phyloP scores from a whole-genome alignment of 2,888 invertebrate genomes.

The Aphidius colemani region DNA sequence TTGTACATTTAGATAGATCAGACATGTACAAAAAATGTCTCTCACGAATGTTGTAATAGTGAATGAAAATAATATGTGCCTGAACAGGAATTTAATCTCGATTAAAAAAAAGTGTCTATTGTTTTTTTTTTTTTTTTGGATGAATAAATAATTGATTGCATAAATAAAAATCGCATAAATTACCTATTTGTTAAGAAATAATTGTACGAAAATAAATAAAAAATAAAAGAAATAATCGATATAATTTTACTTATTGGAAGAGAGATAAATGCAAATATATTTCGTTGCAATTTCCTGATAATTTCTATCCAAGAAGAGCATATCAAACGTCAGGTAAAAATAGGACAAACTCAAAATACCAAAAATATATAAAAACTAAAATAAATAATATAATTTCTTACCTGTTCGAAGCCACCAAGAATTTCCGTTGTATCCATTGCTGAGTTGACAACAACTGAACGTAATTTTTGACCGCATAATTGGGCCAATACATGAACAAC shows the following conservation, averaged over 20 bases:
- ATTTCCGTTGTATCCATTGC: slow-evolving; percentile 95
- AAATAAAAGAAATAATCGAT: slow-evolving; percentile 12
- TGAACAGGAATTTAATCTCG: slow-evolving; percentile 38
- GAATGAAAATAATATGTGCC: slow-evolving; percentile 38
- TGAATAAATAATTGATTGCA: slow-evolving; percentile 4
- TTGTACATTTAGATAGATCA: no score
- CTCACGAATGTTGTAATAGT: neutral
- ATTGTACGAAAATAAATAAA: slow-evolving; percentile 15
- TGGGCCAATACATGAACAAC: slow-evolving; percentile 77
- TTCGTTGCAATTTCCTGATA: neutral
- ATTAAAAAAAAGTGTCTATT: slow-evolving; percentile 24
- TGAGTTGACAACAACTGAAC: slow-evolving; percentile 81
- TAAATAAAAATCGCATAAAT: slow-evolving; percentile 8
- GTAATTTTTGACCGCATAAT: slow-evolving; percentile 74
- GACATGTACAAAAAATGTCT: neutral
- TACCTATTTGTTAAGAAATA: neutral
- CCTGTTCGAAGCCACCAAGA: slow-evolving; percentile 97
- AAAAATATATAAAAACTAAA: neutral
- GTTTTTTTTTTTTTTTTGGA: neutral
- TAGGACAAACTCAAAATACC: neutral
- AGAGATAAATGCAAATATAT: neutral
- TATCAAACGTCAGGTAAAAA: neutral
- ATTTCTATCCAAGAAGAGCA: neutral
- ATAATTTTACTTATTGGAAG: neutral
- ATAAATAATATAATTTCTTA: slow-evolving; percentile 54